phyloP scores from a whole-genome alignment of 2,888 invertebrate species.

The Lapara coniferarum region DNA sequence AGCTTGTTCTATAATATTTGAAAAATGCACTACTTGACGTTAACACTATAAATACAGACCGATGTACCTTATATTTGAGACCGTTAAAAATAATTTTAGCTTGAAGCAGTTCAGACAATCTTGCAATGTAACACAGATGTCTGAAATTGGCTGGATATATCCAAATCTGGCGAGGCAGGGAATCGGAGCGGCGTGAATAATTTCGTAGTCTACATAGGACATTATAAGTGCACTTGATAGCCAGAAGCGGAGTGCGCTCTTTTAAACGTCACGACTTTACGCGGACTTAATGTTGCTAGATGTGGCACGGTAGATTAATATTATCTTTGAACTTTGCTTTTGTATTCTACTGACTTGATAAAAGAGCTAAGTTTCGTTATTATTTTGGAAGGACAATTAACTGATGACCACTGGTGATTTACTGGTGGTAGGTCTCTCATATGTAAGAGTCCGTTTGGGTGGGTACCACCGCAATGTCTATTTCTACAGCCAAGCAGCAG shows the following conservation, averaged over 20 bases:
- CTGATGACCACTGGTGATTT: no score
- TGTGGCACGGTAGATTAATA: not conserved
- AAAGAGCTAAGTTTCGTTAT: no score
- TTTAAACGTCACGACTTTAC: constrained; percentile 47
- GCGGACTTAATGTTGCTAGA: constrained; percentile 7
- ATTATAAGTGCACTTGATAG: constrained; percentile 40
- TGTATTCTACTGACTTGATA: not conserved
- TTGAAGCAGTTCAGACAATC: constrained; percentile 27
- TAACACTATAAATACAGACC: no score
- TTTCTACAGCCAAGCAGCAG: no score
- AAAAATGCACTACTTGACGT: no score
- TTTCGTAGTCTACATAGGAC: constrained; percentile 54
- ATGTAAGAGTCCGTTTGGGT: no score
- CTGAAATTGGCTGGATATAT: constrained; percentile 51
- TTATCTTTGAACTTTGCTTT: not conserved
- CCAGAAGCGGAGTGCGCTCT: constrained; percentile 45
- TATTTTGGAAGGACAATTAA: no score
- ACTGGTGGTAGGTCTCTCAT: no score
- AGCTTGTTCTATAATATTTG: no score
- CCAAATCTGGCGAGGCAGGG: constrained; percentile 53
- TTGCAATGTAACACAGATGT: constrained; percentile 41
- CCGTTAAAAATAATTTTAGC: not conserved
- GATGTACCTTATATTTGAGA: not conserved
- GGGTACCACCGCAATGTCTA: no score
- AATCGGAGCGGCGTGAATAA: constrained; percentile 58